Percentiles rank a stretch among this genome's conserved stretches.
Evolutionary conservation across 2,888 invertebrate genomes (phyloP).

Genomic region (Torymus tubicola): DNA sequence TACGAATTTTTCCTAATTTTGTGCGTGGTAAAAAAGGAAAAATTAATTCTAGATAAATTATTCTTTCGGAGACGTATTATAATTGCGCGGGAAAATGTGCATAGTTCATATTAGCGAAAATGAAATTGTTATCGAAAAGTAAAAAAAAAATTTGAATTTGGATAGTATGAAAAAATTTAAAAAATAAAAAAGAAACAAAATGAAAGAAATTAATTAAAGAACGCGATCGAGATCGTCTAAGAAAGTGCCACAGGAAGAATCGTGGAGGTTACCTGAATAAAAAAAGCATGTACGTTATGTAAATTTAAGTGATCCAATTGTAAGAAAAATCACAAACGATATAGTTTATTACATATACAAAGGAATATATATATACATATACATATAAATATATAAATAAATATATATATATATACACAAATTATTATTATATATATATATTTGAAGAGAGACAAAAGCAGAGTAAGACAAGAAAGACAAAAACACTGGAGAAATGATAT

Average conservation of each 20-base stretch:
- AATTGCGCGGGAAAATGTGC: slow-evolving; percentile 11
- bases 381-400: slow-evolving; percentile 62
- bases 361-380: slow-evolving; percentile 66
- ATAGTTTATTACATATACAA: slow-evolving; percentile 75
- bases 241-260: slow-evolving; percentile 71
- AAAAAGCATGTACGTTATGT: slow-evolving; percentile 55
- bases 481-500: slow-evolving; percentile 26
- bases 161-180: slow-evolving; percentile 1
- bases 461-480: slow-evolving; percentile 20
- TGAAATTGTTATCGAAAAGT: slow-evolving; percentile 25
- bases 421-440: slow-evolving; percentile 60
- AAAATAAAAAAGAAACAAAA: slow-evolving; percentile 10
- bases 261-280: slow-evolving; percentile 63
- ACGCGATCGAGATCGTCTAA: slow-evolving; percentile 59
- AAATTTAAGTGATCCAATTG: slow-evolving; percentile 68
- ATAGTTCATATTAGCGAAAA: slow-evolving; percentile 38
- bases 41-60: slow-evolving; percentile 26
- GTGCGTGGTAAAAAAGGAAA: slow-evolving; percentile 16
- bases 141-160: slow-evolving; percentile 24
- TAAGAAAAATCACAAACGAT: slow-evolving; percentile 69
- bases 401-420: slow-evolving; percentile 61
- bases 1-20: slow-evolving; percentile 42
- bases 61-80: slow-evolving; percentile 22
- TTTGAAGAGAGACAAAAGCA: slow-evolving; percentile 42
- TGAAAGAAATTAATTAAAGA: slow-evolving; percentile 12